Percentiles rank a stretch among this genome's conserved stretches.
These are phyloP conservation scores for Cheilosia vulpina DNA, from an alignment of 2,888 invertebrate species.

Conservation along the genomic window DNA sequence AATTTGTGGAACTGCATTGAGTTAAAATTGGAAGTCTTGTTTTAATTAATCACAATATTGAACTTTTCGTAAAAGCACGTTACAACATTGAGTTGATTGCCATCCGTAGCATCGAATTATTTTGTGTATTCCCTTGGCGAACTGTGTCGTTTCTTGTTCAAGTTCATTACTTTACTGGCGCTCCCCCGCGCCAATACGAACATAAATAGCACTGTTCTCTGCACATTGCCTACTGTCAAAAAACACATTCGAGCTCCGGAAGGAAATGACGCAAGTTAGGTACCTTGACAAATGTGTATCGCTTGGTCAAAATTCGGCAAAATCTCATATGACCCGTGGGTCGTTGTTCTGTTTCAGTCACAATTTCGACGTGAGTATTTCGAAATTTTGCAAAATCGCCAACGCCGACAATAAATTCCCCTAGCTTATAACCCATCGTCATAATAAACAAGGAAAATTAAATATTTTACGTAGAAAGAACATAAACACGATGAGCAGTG, in stretches of 20 bases:
- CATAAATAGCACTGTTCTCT: background rate
- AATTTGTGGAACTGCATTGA: no score
- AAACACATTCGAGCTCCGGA: background rate
- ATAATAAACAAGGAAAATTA: background rate
- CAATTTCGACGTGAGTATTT: no score
- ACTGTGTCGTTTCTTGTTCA: background rate
- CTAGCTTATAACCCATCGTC: background rate
- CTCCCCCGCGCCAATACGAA: background rate
- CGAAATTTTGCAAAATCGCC: no score
- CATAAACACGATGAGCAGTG: background rate
- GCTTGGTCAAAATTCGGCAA: background rate
- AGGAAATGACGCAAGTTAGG: background rate
- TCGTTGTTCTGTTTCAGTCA: background rate
- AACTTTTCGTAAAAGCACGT: no score
- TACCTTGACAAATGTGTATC: background rate
- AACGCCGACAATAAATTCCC: no score
- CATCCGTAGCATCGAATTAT: no score
- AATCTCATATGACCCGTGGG: background rate
- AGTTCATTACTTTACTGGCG: background rate
- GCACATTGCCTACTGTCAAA: background rate
- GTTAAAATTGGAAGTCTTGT: no score
- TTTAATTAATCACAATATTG: no score
- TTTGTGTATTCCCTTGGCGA: background rate
- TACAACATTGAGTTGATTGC: no score
- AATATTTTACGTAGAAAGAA: slow-evolving; percentile 1